Evolutionary conservation across 2,888 invertebrate genomes (phyloP), one percentile per base, ranked within the genome.

Genomic region (Pachydiplax longipennis): DNA sequence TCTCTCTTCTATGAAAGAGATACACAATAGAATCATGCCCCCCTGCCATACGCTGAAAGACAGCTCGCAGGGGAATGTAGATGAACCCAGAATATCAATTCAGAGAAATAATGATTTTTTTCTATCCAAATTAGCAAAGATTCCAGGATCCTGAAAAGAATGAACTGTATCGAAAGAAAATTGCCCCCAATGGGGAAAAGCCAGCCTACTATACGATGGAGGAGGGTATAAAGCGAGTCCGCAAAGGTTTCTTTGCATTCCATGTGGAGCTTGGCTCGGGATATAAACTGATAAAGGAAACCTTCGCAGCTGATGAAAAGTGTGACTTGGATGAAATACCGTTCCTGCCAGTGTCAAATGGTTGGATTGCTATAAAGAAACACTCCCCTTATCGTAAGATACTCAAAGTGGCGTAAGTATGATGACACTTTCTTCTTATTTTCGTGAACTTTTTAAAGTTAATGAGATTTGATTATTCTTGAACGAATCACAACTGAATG

Each of bases 301-400:
- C 95, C 90, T 97, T 96, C 92, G 94, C 94, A 31, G 97, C 97
- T 93, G 95, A 95, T 22, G 96, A 97, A 93, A 97, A 97, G 93
- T 97, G 97, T 93, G 96, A 96, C 0, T 93, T 97, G 37, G 95
- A 95, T 91, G 96, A 96, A 93, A 96, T 97, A 0, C 94, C 94
- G 92, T 95, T 94, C 92, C 93, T 96, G 53, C 95, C 96, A 94
- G 96, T 96, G 0, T 95, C 95, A 0, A 96, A 96, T 93, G 96
- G 96, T 0, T 96, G 95, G 95, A 92, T 96, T 87, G 96, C 96
- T 0, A 95, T 96, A 1, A 95, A 95, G 92, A 96, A 96, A 92
- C 94, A 96, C 91, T 95, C 96, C 0, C 95, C 96, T 0, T 96
- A 95, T 91, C 95, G 95, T 91, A 96, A 96, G 93, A 94, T 96